phyloP scores from a whole-genome alignment of 1,140 invertebrate genomes.

The Gryllus bimaculatus region DNA sequence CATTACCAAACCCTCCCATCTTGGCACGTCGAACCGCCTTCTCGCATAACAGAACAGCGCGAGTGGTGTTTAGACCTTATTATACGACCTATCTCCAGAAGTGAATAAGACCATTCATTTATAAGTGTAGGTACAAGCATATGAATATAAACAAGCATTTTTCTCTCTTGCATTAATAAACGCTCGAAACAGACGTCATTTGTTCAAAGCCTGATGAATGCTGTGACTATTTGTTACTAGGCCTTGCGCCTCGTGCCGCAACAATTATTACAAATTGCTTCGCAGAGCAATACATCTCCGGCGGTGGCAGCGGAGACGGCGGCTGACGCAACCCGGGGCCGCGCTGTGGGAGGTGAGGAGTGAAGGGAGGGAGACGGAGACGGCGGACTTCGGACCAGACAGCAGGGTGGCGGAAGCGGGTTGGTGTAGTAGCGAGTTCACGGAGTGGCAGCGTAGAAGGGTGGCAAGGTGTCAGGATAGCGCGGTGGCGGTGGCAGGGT shows the following conservation, averaged over 20 bases:
- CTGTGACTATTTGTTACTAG: background rate
- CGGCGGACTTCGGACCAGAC: too few species aligned
- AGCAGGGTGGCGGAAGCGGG: too few species aligned
- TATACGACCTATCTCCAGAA: background rate
- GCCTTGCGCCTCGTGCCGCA: background rate
- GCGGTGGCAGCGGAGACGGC: background rate
- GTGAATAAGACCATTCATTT: background rate
- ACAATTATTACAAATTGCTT: constrained; percentile 2
- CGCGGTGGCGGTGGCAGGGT: too few species aligned
- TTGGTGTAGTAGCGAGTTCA: too few species aligned
- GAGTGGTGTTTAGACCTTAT: background rate
- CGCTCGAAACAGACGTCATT: background rate
- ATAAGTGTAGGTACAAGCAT: background rate
- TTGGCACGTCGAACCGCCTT: too few species aligned
- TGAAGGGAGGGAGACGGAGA: background rate
- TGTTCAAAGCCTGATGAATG: background rate
- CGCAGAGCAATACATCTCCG: background rate
- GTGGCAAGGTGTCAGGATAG: too few species aligned
- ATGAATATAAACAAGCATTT: background rate
- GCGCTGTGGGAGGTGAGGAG: background rate
- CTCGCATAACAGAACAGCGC: background rate
- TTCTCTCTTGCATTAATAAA: background rate
- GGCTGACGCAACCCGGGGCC: too few species aligned
- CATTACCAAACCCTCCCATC: too few species aligned
- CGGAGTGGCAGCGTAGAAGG: too few species aligned